phyloP scores from a whole-genome alignment of 1,140 invertebrate genomes.

The Steinernema khuongi region DNA sequence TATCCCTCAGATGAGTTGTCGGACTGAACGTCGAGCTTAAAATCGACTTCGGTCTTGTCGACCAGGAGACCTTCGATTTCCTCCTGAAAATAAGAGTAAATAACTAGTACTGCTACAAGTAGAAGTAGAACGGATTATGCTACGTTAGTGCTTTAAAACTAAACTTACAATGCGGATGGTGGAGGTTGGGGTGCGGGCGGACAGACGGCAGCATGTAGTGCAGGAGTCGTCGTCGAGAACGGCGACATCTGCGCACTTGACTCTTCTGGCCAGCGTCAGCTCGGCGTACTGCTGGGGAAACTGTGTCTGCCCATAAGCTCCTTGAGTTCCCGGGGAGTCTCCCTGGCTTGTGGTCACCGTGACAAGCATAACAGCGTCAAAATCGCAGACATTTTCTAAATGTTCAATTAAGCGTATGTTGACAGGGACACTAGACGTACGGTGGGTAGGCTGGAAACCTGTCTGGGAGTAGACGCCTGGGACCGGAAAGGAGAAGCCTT shows the following conservation, averaged over 20 bases:
- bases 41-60: background rate
- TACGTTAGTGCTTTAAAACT: no score
- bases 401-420: background rate
- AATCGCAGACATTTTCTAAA: slow-evolving; percentile 5
- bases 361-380: background rate
- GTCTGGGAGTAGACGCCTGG: no score
- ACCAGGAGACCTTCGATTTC: background rate
- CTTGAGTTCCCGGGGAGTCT: no score
- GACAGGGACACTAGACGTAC: background rate
- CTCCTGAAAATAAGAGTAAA: background rate
- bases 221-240: background rate
- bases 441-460: background rate
- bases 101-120: no score
- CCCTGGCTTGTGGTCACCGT: no score
- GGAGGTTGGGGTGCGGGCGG: no score
- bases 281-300: background rate
- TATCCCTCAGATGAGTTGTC: background rate
- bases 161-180: no score
- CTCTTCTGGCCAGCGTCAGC: background rate
- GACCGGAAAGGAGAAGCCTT: no score
- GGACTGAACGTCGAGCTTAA: background rate
- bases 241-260: slow-evolving; percentile 2
- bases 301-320: background rate
- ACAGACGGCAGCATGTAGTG: background rate
- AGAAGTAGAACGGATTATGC: no score